These are phyloP conservation scores for Aphis gossypii DNA, from an alignment of 1,140 invertebrate genomes.

Conservation along the genomic window DNA sequence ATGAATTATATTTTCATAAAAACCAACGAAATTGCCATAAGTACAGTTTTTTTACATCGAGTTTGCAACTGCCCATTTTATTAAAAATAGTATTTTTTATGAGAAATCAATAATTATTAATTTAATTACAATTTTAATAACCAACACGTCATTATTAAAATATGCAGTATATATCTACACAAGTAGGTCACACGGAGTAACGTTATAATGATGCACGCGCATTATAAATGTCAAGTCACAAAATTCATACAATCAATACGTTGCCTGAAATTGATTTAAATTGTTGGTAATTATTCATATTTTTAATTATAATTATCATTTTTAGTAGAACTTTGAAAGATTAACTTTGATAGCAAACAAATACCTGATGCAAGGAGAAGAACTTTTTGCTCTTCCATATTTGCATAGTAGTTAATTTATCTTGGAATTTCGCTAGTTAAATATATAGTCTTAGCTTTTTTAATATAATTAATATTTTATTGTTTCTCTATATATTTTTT, in stretches of 20 bases:
- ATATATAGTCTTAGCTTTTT: background rate
- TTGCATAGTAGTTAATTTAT: background rate
- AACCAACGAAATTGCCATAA: background rate
- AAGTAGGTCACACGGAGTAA: background rate
- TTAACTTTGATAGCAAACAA: background rate
- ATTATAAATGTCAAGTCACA: slow-evolving; percentile 32
- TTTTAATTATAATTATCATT: background rate
- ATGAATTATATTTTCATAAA: background rate
- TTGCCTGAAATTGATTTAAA: background rate
- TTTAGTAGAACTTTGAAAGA: background rate
- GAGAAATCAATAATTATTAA: slow-evolving; percentile 16
- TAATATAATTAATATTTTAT: background rate
- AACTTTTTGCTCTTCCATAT: background rate
- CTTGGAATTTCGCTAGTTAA: background rate
- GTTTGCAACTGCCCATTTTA: background rate
- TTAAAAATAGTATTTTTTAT: background rate
- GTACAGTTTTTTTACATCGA: background rate
- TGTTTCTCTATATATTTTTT: background rate
- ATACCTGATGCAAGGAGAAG: background rate
- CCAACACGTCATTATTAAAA: background rate
- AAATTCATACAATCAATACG: background rate
- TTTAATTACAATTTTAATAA: background rate
- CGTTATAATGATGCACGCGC: background rate
- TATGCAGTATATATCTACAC: background rate
- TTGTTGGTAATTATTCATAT: background rate